Conservation (phyloP, 1,140 invertebrate species). For the Pseudomyrmex concolor region DNA sequence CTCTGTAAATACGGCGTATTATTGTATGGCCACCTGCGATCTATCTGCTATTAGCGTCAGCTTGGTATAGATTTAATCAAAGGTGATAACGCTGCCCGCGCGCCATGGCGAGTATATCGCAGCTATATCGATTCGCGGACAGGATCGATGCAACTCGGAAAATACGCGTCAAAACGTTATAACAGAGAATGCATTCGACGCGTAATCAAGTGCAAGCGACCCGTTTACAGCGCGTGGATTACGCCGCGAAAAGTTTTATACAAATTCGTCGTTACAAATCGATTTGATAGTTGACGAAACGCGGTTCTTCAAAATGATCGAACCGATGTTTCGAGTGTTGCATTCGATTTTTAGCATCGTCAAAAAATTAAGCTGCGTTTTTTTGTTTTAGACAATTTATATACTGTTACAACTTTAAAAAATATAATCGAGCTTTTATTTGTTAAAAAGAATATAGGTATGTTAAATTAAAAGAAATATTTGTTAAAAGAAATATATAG, state of each 20-base stretch:
- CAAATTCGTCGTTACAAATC: conserved; percentile 14
- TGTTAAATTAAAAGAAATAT: too few relatives aligned
- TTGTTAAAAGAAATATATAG: too few relatives aligned
- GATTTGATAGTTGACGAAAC: conserved; percentile 17
- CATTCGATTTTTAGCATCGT: conserved; percentile 1
- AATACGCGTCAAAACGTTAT: conserved; percentile 21
- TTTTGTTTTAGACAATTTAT: neutral
- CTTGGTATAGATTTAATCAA: conserved; percentile 63
- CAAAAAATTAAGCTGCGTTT: neutral
- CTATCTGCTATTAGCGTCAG: conserved; percentile 53
- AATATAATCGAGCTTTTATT: too few relatives aligned
- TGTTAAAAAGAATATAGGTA: neutral
- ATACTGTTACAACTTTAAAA: neutral
- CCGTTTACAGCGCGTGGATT: conserved; percentile 18
- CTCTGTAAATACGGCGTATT: conserved; percentile 38
- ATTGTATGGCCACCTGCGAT: conserved; percentile 41
- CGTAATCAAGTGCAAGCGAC: conserved; percentile 10
- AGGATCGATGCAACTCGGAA: conserved; percentile 56
- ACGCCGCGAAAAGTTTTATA: conserved; percentile 7
- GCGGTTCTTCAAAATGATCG: neutral
- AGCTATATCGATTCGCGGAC: conserved; percentile 1
- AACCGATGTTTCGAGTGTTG: neutral
- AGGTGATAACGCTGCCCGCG: conserved; percentile 54
- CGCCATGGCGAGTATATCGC: neutral
- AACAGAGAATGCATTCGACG: conserved; percentile 11